Evolutionary conservation across 2,113 vertebrate genomes (phyloP).

Genomic region (Anser cygnoides): DNA sequence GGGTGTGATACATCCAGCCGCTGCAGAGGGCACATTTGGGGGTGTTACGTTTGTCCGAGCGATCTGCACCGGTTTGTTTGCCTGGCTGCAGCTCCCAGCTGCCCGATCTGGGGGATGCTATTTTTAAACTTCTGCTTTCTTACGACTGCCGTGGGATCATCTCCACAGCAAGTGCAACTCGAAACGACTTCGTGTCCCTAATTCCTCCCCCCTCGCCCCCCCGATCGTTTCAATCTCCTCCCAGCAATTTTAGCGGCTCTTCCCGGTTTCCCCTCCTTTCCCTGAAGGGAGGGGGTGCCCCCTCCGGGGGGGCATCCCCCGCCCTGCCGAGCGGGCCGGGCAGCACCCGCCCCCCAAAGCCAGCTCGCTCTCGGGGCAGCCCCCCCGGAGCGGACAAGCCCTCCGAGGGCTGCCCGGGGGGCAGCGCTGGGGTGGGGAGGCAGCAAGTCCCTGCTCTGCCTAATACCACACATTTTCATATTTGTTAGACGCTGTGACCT

Average conservation of each 20-base stretch:
- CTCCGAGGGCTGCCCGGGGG: neutral
- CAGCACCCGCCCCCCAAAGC: neutral
- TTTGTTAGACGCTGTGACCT: constrained; percentile 97
- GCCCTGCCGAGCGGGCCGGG: neutral
- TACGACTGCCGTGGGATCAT: neutral
- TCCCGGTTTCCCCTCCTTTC: neutral
- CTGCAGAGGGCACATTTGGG: constrained; percentile 42
- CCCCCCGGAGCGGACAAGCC: neutral
- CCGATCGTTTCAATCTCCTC: neutral
- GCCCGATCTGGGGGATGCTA: neutral
- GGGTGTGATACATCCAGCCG: constrained; percentile 43
- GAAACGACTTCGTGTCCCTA: constrained; percentile 10
- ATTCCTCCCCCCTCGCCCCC: neutral
- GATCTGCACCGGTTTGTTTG: neutral
- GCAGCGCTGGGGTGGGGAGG: neutral
- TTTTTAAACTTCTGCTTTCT: constrained; percentile 33
- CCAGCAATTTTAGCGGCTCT: neutral
- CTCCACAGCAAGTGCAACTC: constrained; percentile 29
- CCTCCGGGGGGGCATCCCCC: neutral
- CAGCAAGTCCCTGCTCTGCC: neutral
- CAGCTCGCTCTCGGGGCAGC: neutral
- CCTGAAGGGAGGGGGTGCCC: neutral
- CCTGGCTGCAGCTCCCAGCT: neutral
- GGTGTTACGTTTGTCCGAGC: constrained; percentile 13
- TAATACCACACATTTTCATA: constrained; percentile 82